Conservation (phyloP, 2,888 invertebrate species). For the Cheilosia variabilis region DNA sequence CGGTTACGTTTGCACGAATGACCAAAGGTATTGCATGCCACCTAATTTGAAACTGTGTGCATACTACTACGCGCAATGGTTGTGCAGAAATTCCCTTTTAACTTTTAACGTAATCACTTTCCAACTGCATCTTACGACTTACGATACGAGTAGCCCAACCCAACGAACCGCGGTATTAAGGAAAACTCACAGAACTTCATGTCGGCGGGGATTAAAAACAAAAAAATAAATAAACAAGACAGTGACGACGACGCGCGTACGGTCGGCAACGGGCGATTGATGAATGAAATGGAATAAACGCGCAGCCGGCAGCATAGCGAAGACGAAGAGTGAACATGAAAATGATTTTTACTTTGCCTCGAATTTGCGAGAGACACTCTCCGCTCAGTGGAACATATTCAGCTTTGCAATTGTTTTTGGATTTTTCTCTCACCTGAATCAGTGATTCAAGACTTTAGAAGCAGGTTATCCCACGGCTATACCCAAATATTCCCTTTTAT, state of each 20-base stretch:
- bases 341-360: background rate
- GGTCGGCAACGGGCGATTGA: slow-evolving; percentile 55
- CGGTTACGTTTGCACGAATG: slow-evolving; percentile 59
- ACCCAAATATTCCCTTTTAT: too few species aligned
- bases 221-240: slow-evolving; percentile 66
- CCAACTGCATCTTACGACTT: slow-evolving; percentile 26
- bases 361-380: background rate
- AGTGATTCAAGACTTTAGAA: too few species aligned
- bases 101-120: slow-evolving; percentile 25
- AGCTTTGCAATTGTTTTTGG: too few species aligned
- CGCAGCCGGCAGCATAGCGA: slow-evolving; percentile 4
- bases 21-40: slow-evolving; percentile 23
- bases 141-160: slow-evolving; percentile 18
- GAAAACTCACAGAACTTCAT: slow-evolving; percentile 48
- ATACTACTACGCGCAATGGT: slow-evolving; percentile 16
- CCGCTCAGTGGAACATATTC: too few species aligned
- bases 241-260: slow-evolving; percentile 19
- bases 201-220: slow-evolving; percentile 56
- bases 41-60: slow-evolving; percentile 29
- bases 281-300: slow-evolving; percentile 59
- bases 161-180: slow-evolving; percentile 17
- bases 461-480: too few species aligned
- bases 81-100: slow-evolving; percentile 30
- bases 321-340: background rate
- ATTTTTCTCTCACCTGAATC: too few species aligned